Evolutionary conservation across 2,888 invertebrate genomes (phyloP).

Genomic region (Agrochola lota): DNA sequence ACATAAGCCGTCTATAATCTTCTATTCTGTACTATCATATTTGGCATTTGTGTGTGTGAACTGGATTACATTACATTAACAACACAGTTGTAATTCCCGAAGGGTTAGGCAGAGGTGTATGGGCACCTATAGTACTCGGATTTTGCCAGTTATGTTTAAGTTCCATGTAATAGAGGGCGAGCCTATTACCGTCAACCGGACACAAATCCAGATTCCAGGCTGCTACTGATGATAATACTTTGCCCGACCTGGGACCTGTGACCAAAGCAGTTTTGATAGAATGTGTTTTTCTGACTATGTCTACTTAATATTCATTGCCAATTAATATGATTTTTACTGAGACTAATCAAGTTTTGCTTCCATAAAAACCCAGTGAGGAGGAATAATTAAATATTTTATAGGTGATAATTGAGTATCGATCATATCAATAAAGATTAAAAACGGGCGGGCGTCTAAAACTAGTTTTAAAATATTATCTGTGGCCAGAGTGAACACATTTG

Average conservation of each 20-base stretch:
- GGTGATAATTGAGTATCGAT: conserved; percentile 24
- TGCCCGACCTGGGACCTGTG: neutral
- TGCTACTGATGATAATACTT: neutral
- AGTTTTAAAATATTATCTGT: neutral
- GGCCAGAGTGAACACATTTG: neutral
- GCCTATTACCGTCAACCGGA: neutral
- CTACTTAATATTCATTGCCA: conserved; percentile 21
- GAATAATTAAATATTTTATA: conserved; percentile 20
- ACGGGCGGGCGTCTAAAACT: neutral
- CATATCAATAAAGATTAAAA: neutral
- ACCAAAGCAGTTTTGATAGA: neutral
- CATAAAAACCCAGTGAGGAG: neutral
- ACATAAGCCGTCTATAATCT: neutral
- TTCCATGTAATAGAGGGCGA: neutral
- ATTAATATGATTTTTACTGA: conserved; percentile 3
- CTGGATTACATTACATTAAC: no score
- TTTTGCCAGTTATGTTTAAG: neutral
- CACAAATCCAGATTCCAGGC: neutral
- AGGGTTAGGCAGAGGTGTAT: no score
- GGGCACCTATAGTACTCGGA: no score
- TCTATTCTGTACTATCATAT: no score
- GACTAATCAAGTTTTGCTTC: neutral
- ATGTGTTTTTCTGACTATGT: neutral
- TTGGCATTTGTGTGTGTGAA: no score
- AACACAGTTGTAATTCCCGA: no score